Base-by-base conservation (phyloP, 2,888 invertebrate species). In the Drosophila longiperda region DNA sequence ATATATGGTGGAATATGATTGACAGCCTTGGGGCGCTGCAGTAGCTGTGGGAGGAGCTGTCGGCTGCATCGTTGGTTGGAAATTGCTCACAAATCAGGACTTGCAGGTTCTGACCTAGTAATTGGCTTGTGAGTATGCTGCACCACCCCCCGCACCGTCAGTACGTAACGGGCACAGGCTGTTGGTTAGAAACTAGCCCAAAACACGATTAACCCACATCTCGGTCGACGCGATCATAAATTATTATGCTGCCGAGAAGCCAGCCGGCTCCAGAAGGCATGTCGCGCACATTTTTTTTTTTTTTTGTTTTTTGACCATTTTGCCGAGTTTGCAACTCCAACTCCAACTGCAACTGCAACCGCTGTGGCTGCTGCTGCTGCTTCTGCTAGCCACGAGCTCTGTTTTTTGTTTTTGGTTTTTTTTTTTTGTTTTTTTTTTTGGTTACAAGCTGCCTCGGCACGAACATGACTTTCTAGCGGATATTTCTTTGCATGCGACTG, bases 131-230 rank as follows among this genome's bases (percentile, higher is more conserved):
- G 87, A 79, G 75, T 66, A 83, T 81, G 81, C 76, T 65, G 65
- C 70, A 33, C 58, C 65, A 61, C 38, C 33, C 15, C 61, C 57
- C 54, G 58, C 68, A 64, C 63, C 48, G 57, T 49, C 66, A 62
- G 36, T 55, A 54, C 59, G 48, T 54, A 57, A 42, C 53, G 67
- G 52, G 58, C 32, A 34, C 32, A 42, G 57, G 60, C 11, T 3
- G 40, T 23, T 38, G 57, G 54, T 66, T 73, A 62, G 76, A 83
- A 90, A 86, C 90, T 92, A 91, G 92, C 91, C 91, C 89, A 92
- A 90, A 92, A 92, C 92, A 93, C 93, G 93, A 93, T 92, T 93
- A 93, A 93, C 92, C 92, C 93, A 93, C 93, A 93, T 93, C 92
- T 92, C 87, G 91, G 92, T 91, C 91, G 92, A 91, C 91, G 92